Evolutionary conservation across 2,888 invertebrate genomes (phyloP).

Genomic region (Drosophila macrospina): DNA sequence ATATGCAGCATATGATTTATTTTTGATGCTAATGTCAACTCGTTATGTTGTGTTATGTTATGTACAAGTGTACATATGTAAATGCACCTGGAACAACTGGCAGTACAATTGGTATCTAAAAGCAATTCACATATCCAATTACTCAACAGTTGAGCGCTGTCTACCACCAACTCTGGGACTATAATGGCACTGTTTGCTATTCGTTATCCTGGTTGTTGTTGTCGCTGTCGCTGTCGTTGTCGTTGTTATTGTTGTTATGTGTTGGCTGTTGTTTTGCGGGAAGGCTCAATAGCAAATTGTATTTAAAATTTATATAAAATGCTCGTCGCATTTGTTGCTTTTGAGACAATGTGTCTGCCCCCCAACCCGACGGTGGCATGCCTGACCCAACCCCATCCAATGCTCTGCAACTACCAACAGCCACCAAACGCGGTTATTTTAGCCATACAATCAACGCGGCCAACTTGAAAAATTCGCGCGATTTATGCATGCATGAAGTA

Average conservation of each 20-base stretch:
- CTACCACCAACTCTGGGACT: conserved; percentile 39
- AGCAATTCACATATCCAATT: conserved; percentile 79
- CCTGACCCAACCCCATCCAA: background rate
- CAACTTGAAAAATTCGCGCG: conserved; percentile 79
- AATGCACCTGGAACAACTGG: conserved; percentile 7
- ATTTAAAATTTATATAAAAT: conserved; percentile 81
- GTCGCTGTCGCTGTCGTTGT: conserved; percentile 2
- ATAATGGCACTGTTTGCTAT: conserved; percentile 18
- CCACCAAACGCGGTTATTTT: conserved; percentile 71
- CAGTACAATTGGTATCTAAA: conserved; percentile 43
- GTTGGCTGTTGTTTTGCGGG: conserved; percentile 35
- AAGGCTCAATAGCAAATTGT: conserved; percentile 78
- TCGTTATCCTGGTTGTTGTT: conserved; percentile 23
- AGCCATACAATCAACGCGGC: conserved; percentile 74
- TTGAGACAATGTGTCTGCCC: conserved; percentile 74
- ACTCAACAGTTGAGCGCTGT: conserved; percentile 74
- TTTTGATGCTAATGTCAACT: background rate
- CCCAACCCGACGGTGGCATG: conserved; percentile 6
- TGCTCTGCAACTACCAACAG: conserved; percentile 43
- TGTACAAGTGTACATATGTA: background rate
- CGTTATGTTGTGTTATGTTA: background rate
- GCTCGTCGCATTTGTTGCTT: conserved; percentile 71
- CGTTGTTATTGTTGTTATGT: conserved; percentile 25
- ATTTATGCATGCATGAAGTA: conserved; percentile 77
- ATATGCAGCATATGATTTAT: conserved; percentile 2